Evolutionary conservation across 1,140 invertebrate species (phyloP), one percentile per base, ranked within the genome.

Genomic region (Cotesia chilonis): DNA sequence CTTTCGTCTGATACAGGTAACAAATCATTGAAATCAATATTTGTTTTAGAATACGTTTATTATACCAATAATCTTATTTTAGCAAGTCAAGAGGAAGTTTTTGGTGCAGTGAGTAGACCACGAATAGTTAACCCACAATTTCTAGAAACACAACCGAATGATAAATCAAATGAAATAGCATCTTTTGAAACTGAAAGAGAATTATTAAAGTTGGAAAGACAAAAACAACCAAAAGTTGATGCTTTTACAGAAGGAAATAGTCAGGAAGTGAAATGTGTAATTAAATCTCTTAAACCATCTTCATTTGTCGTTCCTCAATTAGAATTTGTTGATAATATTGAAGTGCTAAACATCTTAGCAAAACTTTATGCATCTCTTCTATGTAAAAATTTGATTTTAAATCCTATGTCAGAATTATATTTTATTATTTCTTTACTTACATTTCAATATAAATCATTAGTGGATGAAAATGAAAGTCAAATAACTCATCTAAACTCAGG

Each of bases 401-500:
- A 90, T 83, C 79, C 89, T 12, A 87, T 88, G 74, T 87, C 88
- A 68, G 90, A 91, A 82, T 79, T 92, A 37, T 89, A 90, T 81
- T 91, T 90, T 80, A 76, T 91, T 4, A 83, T 90, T 57, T 85
- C 88, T 28, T 80, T 92, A 17, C 76, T 91, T 41, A 88, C 87
- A 63, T 74, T 75, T 52, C 79, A 81, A 64, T 83, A 80, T 70
- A 71, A 72, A 65, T 17, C n/a, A 57, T 54, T 41, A 2, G 10
- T 5, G 4, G 17, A 4, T 12, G 60, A 77, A 65, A 72, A 59
- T 17, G 51, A 57, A 12, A 61, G 63, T 4, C 66, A 35, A n/a
- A 70, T 52, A 38, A 69, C 54, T 70, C 35, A n/a, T 61, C 9
- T 51, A 37, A 52, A 74, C 37, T 20, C 17, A 10, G 38, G 60